Evolutionary conservation across 2,113 vertebrate genomes (phyloP).

Genomic region (Amblyopsis rosae): DNA sequence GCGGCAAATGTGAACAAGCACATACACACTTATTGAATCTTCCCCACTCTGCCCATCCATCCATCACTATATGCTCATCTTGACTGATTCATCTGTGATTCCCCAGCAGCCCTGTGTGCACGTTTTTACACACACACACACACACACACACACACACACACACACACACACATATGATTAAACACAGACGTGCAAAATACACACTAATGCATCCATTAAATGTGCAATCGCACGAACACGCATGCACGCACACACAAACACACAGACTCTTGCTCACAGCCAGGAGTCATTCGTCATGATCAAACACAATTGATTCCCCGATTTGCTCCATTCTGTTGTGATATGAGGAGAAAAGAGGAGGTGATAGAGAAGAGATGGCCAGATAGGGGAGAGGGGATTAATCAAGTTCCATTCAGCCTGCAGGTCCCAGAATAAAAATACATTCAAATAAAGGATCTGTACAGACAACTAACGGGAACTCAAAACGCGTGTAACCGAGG

Average conservation of each 20-base stretch:
- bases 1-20: slow-evolving; percentile 48
- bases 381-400: slow-evolving; percentile 43
- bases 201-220: slow-evolving; percentile 6
- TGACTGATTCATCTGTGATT: slow-evolving; percentile 79
- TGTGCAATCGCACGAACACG: background rate
- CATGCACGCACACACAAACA: background rate
- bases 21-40: slow-evolving; percentile 29
- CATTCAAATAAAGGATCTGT: background rate
- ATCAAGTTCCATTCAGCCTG: slow-evolving; percentile 67
- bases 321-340: slow-evolving; percentile 68
- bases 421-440: slow-evolving; percentile 17
- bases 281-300: slow-evolving; percentile 80
- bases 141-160: background rate
- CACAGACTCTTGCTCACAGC: slow-evolving; percentile 43
- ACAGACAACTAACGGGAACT: slow-evolving; percentile 22
- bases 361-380: slow-evolving; percentile 15
- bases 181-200: slow-evolving; percentile 19
- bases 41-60: slow-evolving; percentile 50
- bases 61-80: slow-evolving; percentile 63
- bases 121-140: background rate
- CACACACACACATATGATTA: background rate
- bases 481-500: no score
- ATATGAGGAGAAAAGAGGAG: slow-evolving; percentile 20
- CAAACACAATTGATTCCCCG: slow-evolving; percentile 78
- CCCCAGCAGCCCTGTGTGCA: slow-evolving; percentile 52